Conservation (phyloP, 2,797 vertebrate genomes). For the Hypotaenidia okinawae region DNA sequence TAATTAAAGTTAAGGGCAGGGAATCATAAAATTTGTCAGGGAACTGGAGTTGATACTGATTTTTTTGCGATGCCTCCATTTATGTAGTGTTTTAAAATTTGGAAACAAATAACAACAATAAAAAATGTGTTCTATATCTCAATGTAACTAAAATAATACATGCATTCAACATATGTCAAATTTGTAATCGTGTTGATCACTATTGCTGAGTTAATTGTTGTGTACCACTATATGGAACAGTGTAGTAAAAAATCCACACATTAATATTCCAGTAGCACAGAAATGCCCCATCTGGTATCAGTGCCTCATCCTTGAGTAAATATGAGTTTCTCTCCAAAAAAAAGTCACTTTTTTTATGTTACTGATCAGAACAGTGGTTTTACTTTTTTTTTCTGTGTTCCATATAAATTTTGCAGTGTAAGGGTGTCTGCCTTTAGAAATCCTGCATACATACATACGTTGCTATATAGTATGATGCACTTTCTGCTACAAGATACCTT, state of each 20-base stretch:
- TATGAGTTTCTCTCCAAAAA: neutral
- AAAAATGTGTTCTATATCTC: neutral
- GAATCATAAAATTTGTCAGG: neutral
- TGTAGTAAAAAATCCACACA: neutral
- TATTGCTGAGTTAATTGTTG: neutral
- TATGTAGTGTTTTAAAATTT: neutral
- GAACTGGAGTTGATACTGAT: neutral
- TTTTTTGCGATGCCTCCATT: neutral
- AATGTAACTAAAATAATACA: neutral
- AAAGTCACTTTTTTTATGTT: neutral
- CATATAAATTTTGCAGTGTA: neutral
- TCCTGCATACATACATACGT: neutral
- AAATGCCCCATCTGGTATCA: neutral
- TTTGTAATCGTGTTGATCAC: neutral
- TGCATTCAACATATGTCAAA: neutral
- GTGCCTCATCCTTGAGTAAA: neutral
- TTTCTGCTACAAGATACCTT: neutral
- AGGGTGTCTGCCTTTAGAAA: neutral
- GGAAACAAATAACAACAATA: neutral
- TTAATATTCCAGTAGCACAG: neutral
- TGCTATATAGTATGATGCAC: neutral
- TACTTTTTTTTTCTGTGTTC: neutral
- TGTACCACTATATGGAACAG: neutral
- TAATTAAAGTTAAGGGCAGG: neutral
- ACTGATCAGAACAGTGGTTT: neutral